Base-by-base conservation (phyloP, 2,888 invertebrate genomes). In the Caenorhabditis zanzibari region DNA sequence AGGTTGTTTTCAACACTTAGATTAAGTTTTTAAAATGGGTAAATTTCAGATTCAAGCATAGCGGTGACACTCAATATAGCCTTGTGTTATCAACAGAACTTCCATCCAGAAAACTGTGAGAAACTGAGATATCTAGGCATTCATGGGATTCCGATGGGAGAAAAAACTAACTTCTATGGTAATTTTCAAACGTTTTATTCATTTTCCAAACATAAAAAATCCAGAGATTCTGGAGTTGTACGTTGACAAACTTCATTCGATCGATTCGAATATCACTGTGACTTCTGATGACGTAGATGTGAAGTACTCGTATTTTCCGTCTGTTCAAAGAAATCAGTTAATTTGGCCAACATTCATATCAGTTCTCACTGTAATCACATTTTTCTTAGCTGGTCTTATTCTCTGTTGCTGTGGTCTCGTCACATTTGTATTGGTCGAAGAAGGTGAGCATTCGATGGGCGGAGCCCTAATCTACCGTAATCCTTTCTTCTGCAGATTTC, bases 351-450 rank as follows among this genome's bases (percentile, higher is more conserved):
- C 74, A 5, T 68, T 81, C 44, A 7, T 61, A 14, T 69, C 74
- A n/a, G 54, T 81, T 9, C 41, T 69, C 38, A 47, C 68, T 54
- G 61, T 81, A 10, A 44, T 81, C 32, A 12, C 52, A 19, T 71
- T 81, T 38, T 74, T 75, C 24, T 14, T 81, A 10, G 5, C 28
- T 24, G 71, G 82, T 2, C 66, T 82, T 32, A n/a, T 66, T 47
- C 7, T 54, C 2, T 82, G 82, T 49, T 72, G 76, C 19, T 76
- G 76, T 64, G 49, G 61, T 10, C 71, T 76, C 7, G 5, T 72
- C n/a, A 19, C 61, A 24, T 64, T 59, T 5, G 47, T 58, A 66
- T 68, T 82, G 63, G 66, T 82, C 4, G 76, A 82, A 5, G 82
- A 82, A 76, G 82, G 81, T 81, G 28, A 24, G 54, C 22, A 14